Base-by-base conservation (phyloP, 2,888 invertebrate genomes). In the Hypolimnas misippus region DNA sequence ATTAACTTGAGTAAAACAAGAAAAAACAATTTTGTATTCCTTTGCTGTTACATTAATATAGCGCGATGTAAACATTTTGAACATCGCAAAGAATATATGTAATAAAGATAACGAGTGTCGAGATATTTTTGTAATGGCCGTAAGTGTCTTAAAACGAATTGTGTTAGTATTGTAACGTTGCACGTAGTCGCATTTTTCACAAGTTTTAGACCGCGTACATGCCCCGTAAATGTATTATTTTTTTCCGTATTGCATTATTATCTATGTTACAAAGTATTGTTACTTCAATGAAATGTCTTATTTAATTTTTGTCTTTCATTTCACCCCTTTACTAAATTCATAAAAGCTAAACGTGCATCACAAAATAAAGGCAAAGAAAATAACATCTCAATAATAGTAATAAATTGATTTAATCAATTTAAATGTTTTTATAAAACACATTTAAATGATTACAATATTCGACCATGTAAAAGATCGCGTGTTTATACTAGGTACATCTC, bases 251-350 rank as follows among this genome's bases (percentile, higher is more conserved):
- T 79, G 76, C 79, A 81, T 78, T 81, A 83, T 85, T 81, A 83
- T 85, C 75, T 87, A 86, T 83, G 86, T 89, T 87, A 84, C 73
- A 83, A 77, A 86, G 78, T 88, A 89, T 87, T 88, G 89, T 90
- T 89, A 87, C 78, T 83, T 81, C 83, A 89, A 86, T 91, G 87
- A 89, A 76, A 83, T 79, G 81, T 81, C 78, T 78, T 83, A 78
- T 75, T 70, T 59, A 57, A 14, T 57, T 17, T 12, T 12, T 10
- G 14, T 50, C 16, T 65, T 71, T 62, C 61, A 58, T 68, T 70
- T 62, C 21, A 29, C n/a, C 3, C 12, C 12, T 12, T 3, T 12
- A 19, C n/a, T 8, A 1, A 5, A 31, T 6, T 1, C 6, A 31
- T 31, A 8, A 7, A 2, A 7, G 5, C 31, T 31, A 2, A 31